Evolutionary conservation across 2,888 invertebrate species (phyloP).

Genomic region (Eupithecia inturbata): DNA sequence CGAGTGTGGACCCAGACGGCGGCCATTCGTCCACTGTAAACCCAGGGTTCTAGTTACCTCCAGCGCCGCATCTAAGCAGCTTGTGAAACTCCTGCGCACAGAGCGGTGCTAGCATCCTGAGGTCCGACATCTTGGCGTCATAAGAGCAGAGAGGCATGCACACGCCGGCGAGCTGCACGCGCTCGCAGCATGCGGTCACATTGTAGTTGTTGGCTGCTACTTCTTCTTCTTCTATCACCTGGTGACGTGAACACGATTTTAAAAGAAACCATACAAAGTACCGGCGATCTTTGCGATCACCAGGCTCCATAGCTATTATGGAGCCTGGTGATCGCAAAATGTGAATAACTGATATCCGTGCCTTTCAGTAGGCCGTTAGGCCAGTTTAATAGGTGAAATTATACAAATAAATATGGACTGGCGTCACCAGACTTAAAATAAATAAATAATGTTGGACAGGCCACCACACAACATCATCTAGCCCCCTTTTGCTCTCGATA

Average conservation of each 20-base stretch:
- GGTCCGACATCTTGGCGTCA: conserved; percentile 92
- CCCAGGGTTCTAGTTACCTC: conserved; percentile 64
- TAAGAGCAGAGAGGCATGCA: conserved; percentile 92
- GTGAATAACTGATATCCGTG: background rate
- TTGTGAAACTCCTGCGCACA: conserved; percentile 92
- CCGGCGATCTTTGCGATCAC: too few relatives aligned
- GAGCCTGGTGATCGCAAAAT: background rate
- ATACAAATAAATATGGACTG: background rate
- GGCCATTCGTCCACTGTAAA: background rate
- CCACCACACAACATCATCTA: too few relatives aligned
- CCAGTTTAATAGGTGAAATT: too few relatives aligned
- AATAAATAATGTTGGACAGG: too few relatives aligned
- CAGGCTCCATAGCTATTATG: too few relatives aligned
- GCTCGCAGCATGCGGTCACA: conserved; percentile 90
- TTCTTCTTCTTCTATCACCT: conserved; percentile 85
- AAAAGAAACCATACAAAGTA: too few relatives aligned
- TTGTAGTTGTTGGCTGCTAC: conserved; percentile 88
- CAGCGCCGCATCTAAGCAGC: conserved; percentile 86
- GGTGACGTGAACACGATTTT: background rate
- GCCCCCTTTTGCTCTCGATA: too few relatives aligned
- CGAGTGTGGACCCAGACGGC: too few relatives aligned
- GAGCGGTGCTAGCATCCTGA: conserved; percentile 88
- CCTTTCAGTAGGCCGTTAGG: too few relatives aligned
- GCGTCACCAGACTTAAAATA: too few relatives aligned
- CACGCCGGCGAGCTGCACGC: conserved; percentile 86